These are phyloP conservation scores for Odontothrips loti DNA, from an alignment of 2,888 invertebrate species.

Conservation along the genomic window DNA sequence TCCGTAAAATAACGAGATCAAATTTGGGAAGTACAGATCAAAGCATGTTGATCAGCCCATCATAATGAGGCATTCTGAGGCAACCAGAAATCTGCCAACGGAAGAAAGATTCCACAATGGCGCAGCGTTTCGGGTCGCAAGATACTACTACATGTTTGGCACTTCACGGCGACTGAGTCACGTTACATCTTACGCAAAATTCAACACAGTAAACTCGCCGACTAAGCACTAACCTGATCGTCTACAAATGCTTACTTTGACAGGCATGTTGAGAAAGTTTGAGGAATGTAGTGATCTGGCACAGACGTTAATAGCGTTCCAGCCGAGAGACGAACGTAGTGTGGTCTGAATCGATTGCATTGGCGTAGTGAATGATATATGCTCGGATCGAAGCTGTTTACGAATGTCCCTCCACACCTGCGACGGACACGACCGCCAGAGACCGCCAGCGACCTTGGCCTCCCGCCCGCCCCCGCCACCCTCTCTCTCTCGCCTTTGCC, in stretches of 20 bases:
- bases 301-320: background rate
- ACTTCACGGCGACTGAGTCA: too few relatives aligned
- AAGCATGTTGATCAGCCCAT: too few relatives aligned
- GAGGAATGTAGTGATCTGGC: background rate
- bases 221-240: background rate
- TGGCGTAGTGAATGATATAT: background rate
- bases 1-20: too few relatives aligned
- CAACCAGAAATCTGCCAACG: too few relatives aligned
- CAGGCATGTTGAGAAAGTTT: background rate
- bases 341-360: constrained; percentile 10
- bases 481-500: background rate
- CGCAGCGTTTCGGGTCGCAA: too few relatives aligned
- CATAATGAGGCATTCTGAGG: too few relatives aligned
- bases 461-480: too few relatives aligned
- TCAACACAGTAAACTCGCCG: background rate
- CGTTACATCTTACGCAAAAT: background rate
- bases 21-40: too few relatives aligned
- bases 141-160: too few relatives aligned
- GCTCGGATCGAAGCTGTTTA: background rate
- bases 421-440: too few relatives aligned
- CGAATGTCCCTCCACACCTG: too few relatives aligned
- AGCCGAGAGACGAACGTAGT: background rate
- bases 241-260: background rate
- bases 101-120: too few relatives aligned
- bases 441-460: background rate